Conservation (phyloP, 1,140 invertebrate species). For the Kradibia gibbosae region DNA sequence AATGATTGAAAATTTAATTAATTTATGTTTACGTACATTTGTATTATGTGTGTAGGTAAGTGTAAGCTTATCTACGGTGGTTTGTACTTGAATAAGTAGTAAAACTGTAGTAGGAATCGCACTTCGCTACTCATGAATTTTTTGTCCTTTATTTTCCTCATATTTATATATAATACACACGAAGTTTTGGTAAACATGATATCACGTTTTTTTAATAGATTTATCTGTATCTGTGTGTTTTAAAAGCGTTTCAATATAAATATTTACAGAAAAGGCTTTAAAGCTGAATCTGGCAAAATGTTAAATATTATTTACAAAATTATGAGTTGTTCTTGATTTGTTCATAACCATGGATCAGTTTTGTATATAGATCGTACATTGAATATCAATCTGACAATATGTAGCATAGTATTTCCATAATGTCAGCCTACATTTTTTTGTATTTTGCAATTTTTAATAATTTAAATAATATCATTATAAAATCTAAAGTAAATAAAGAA, state of each 20-base stretch:
- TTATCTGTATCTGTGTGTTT: not conserved
- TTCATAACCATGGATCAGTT: constrained; percentile 14
- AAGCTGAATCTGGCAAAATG: constrained; percentile 44
- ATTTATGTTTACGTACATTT: not conserved
- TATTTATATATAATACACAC: not conserved
- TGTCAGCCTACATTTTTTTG: not conserved
- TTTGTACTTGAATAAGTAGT: not conserved
- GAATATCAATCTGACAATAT: no score
- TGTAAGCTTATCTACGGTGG: no score
- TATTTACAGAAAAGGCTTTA: constrained; percentile 43
- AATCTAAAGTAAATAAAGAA: no score
- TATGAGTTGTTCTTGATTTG: constrained; percentile 5
- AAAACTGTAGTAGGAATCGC: constrained; percentile 2
- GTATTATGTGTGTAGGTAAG: constrained; percentile 7
- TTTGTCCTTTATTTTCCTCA: not conserved
- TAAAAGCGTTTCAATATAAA: constrained; percentile 36
- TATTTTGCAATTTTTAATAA: no score
- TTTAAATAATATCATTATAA: not conserved
- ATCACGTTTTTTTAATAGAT: not conserved
- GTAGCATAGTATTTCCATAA: no score
- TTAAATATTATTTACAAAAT: constrained; percentile 47
- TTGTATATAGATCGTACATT: not conserved
- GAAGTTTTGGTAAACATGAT: constrained; percentile 2
- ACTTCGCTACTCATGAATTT: not conserved
- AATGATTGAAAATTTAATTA: constrained; percentile 21